Conservation (phyloP, 2,888 invertebrate genomes). For the Peribatodes rhomboidaria region DNA sequence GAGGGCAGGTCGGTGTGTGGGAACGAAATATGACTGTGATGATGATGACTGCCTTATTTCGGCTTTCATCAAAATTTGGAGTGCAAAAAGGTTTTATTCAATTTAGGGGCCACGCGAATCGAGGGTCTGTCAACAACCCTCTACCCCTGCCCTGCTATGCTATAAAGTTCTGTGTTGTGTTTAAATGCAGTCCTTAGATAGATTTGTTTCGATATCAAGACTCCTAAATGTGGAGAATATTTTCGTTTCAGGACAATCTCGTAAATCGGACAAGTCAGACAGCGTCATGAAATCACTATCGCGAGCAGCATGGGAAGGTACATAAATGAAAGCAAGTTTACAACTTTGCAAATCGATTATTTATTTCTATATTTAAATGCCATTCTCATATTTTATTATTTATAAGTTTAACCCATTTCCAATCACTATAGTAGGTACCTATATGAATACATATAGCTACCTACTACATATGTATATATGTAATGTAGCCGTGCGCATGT, state of each 20-base stretch:
- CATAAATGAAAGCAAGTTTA: constrained; percentile 21
- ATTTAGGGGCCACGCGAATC: too few relatives aligned
- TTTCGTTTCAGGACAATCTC: constrained; percentile 17
- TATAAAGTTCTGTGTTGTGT: too few relatives aligned
- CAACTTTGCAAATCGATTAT: neutral
- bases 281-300: constrained; percentile 28
- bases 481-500: neutral
- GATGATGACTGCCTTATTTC: too few relatives aligned
- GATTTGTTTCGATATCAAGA: neutral
- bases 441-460: too few relatives aligned
- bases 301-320: constrained; percentile 45
- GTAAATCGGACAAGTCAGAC: constrained; percentile 29
- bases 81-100: too few relatives aligned
- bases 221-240: neutral
- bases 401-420: neutral
- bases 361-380: neutral
- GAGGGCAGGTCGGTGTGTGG: too few relatives aligned
- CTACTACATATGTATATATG: neutral
- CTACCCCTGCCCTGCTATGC: too few relatives aligned
- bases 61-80: too few relatives aligned
- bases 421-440: neutral
- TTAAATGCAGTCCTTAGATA: too few relatives aligned
- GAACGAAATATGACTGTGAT: too few relatives aligned
- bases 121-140: too few relatives aligned
- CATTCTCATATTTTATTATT: too few relatives aligned